phyloP scores from a whole-genome alignment of 1,140 invertebrate genomes.

The Sarcophaga peregrina region DNA sequence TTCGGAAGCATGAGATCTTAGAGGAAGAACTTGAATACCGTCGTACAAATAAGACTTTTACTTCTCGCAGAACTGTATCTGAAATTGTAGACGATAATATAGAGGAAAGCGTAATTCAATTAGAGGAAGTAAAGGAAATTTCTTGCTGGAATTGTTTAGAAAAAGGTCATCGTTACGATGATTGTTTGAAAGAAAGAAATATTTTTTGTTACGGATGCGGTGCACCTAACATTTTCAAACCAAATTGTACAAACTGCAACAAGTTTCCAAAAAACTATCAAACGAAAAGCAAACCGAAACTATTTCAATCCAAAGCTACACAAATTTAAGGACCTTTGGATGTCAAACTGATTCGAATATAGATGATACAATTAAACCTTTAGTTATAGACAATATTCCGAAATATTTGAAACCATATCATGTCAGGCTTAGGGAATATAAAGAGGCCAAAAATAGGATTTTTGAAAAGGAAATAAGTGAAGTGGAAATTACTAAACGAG shows the following conservation, averaged over 20 bases:
- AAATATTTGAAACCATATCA: background rate
- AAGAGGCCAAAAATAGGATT: background rate
- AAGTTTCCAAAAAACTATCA: slow-evolving; percentile 2
- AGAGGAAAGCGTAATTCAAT: background rate
- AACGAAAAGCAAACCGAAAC: background rate
- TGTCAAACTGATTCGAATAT: background rate
- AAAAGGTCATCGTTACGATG: background rate
- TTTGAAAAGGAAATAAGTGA: background rate
- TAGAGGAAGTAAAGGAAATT: background rate
- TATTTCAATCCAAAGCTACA: background rate
- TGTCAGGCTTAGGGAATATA: background rate
- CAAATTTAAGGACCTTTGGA: background rate
- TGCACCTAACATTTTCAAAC: background rate
- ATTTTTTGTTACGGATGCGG: slow-evolving; percentile 22
- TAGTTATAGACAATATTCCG: background rate
- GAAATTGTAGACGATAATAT: background rate
- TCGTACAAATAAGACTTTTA: background rate
- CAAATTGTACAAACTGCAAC: background rate
- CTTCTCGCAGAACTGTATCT: background rate
- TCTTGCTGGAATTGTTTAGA: background rate
- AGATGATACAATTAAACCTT: background rate
- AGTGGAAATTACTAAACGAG: background rate
- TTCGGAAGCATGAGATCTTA: background rate
- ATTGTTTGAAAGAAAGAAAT: background rate
- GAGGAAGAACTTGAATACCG: background rate